These are phyloP conservation scores for Tenthredo livida DNA, from an alignment of 2,888 invertebrate species.

Conservation along the genomic window DNA sequence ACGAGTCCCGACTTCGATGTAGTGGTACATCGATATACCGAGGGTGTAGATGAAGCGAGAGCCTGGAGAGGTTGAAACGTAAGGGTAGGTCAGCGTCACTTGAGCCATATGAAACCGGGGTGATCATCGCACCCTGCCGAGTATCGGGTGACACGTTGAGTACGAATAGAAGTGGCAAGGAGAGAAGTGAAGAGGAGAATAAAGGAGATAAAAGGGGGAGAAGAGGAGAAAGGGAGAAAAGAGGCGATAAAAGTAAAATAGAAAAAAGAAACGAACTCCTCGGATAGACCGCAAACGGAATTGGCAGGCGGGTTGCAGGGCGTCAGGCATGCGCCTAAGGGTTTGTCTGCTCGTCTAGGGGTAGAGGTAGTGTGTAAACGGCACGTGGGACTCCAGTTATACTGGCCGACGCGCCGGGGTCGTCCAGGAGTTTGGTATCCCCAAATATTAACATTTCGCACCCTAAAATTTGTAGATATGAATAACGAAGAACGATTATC, in stretches of 20 bases:
- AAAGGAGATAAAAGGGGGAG: not conserved
- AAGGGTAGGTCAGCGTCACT: constrained; percentile 57
- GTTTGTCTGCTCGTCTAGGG: constrained; percentile 3
- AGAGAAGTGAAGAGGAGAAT: not conserved
- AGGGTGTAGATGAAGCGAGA: not conserved
- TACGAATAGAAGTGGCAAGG: not conserved
- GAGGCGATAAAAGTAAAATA: not conserved
- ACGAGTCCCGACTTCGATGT: not conserved
- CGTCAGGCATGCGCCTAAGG: constrained; percentile 69
- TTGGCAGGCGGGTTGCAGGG: not conserved
- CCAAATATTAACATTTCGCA: not conserved
- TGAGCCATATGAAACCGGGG: constrained; percentile 44
- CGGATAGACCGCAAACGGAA: constrained; percentile 32
- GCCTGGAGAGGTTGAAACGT: constrained; percentile 15
- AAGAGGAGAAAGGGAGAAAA: not conserved
- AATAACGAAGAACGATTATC: not conserved
- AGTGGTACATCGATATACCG: not conserved
- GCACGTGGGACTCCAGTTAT: constrained; percentile 73
- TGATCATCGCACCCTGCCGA: not conserved
- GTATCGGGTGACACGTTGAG: constrained; percentile 23
- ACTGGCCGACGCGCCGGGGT: constrained; percentile 69
- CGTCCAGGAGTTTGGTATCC: constrained; percentile 54
- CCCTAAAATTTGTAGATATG: not conserved
- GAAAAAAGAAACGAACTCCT: not conserved
- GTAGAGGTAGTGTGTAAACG: constrained; percentile 59